Evolutionary conservation across 2,797 vertebrate genomes (phyloP).

Genomic region (Spea hammondii): DNA sequence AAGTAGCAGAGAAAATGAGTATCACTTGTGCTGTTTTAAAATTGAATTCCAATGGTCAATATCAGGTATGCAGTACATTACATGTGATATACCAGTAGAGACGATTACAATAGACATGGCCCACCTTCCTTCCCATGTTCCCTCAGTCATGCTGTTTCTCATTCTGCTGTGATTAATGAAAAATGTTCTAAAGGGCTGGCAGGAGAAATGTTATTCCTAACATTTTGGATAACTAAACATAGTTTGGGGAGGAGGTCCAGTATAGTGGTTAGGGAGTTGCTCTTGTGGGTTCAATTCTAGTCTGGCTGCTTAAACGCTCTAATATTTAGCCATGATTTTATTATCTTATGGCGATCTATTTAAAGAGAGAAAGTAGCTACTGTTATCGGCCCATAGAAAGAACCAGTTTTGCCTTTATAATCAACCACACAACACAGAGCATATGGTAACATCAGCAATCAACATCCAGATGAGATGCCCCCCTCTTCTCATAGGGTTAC

Average conservation of each 20-base stretch:
- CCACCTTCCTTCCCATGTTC: neutral
- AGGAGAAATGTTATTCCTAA: slow-evolving; percentile 40
- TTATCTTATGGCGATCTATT: slow-evolving; percentile 19
- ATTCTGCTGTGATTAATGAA: slow-evolving; percentile 22
- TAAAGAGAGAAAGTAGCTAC: slow-evolving; percentile 16
- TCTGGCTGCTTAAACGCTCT: slow-evolving; percentile 5
- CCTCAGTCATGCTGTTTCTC: slow-evolving; percentile 23
- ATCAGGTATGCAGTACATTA: too few species aligned
- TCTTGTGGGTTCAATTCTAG: slow-evolving; percentile 35
- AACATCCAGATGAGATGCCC: too few species aligned
- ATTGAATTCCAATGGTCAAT: too few species aligned
- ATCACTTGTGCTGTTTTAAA: too few species aligned
- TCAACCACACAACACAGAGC: too few species aligned
- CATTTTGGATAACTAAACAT: slow-evolving; percentile 28
- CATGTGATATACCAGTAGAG: too few species aligned
- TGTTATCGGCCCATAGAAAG: neutral
- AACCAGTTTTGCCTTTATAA: neutral
- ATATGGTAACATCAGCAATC: too few species aligned
- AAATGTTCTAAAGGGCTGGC: slow-evolving; percentile 30
- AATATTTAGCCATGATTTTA: slow-evolving; percentile 19
- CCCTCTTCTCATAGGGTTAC: too few species aligned
- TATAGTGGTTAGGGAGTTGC: slow-evolving; percentile 47
- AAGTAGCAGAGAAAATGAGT: too few species aligned
- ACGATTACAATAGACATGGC: too few species aligned
- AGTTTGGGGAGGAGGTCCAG: slow-evolving; percentile 46